Conservation (phyloP, 2,113 vertebrate genomes). For the Calidris pygmaea region DNA sequence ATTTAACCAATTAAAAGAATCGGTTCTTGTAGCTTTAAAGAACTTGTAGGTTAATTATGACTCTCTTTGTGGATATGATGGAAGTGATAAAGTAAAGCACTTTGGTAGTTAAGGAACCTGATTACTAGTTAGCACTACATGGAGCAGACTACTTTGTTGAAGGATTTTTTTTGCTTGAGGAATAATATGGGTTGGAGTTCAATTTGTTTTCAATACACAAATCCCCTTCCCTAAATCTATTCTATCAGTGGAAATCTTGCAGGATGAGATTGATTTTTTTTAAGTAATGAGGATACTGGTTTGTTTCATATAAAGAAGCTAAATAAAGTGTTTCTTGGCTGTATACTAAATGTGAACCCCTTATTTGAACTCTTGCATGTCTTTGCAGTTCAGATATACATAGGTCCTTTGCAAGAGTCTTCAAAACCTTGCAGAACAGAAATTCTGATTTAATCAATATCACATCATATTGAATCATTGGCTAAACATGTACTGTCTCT, state of each 20-base stretch:
- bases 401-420: background rate
- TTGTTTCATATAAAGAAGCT: background rate
- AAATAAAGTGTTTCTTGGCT: background rate
- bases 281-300: background rate
- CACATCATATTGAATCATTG: background rate
- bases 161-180: background rate
- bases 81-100: background rate
- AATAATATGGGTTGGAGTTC: background rate
- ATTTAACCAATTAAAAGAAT: conserved; percentile 23
- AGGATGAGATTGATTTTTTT: background rate
- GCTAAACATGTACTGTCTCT: background rate
- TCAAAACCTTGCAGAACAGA: background rate
- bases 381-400: background rate
- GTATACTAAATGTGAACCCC: background rate
- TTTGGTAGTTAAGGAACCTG: background rate
- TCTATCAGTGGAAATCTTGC: background rate
- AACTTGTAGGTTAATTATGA: conserved; percentile 43
- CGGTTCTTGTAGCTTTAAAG: conserved; percentile 24
- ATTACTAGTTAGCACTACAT: background rate
- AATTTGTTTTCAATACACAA: background rate
- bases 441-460: background rate
- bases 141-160: background rate
- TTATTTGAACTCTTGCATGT: background rate
- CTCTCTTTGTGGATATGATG: background rate
- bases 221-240: background rate